These are phyloP conservation scores for Ellobius talpinus DNA, from an alignment of 2,113 vertebrate genomes.

Conservation along the genomic window DNA sequence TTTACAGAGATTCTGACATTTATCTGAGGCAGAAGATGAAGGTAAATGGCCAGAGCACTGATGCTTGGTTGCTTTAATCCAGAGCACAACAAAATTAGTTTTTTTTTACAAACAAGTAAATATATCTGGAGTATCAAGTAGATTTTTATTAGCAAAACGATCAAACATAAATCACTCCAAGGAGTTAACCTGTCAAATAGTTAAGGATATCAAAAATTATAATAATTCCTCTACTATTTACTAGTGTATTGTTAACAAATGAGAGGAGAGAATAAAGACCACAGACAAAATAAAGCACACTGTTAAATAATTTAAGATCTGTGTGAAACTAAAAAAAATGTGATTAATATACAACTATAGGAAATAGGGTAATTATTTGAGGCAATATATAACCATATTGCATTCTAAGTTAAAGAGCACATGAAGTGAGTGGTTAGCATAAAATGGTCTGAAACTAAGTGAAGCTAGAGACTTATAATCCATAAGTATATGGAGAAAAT, in stretches of 20 bases:
- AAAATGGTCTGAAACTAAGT: not conserved
- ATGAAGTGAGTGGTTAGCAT: not conserved
- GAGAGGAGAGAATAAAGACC: slow-evolving; percentile 3
- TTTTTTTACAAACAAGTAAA: not conserved
- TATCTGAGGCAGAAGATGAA: not conserved
- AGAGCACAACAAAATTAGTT: not conserved
- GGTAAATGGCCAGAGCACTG: not conserved
- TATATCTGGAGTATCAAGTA: not conserved
- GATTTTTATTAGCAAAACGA: not conserved
- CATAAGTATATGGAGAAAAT: not conserved
- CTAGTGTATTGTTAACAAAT: not conserved
- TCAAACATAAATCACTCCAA: not conserved
- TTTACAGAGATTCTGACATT: slow-evolving; percentile 27
- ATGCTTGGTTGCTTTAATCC: not conserved
- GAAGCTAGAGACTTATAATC: not conserved
- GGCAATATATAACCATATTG: not conserved
- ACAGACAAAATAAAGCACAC: not conserved
- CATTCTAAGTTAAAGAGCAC: not conserved
- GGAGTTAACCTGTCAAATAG: not conserved
- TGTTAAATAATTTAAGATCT: slow-evolving; percentile 24
- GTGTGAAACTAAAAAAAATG: not conserved
- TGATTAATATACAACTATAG: not conserved
- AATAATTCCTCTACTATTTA: not conserved
- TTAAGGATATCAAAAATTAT: not conserved
- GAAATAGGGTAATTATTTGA: slow-evolving; percentile 36